phyloP scores from a whole-genome alignment of 2,888 invertebrate genomes.

The Strigamia crassipes region DNA sequence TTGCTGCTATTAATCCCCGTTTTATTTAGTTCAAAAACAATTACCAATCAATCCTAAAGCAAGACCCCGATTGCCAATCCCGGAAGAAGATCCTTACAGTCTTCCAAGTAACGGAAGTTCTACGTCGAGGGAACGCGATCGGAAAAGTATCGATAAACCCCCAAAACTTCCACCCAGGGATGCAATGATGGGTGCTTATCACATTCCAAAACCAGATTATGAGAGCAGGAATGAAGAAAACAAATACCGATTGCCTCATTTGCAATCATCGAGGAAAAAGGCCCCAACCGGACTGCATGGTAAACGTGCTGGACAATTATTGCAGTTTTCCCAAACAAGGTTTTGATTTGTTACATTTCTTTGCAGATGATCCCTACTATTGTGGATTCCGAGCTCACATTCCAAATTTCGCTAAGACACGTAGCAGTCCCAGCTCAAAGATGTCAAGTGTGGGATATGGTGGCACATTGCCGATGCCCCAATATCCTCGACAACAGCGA shows the following conservation, averaged over 20 bases:
- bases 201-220: slow-evolving; percentile 92
- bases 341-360: neutral
- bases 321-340: neutral
- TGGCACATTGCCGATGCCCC: neutral
- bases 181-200: slow-evolving; percentile 71
- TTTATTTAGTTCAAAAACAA: slow-evolving; percentile 43
- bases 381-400: slow-evolving; percentile 89
- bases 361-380: slow-evolving; percentile 88
- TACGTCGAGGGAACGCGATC: slow-evolving; percentile 62
- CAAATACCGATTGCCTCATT: slow-evolving; percentile 76
- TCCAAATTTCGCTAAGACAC: slow-evolving; percentile 79
- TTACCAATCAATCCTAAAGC: slow-evolving; percentile 75
- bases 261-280: slow-evolving; percentile 50
- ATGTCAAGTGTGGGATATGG: neutral
- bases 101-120: slow-evolving; percentile 68
- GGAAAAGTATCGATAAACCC: slow-evolving; percentile 69
- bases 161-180: slow-evolving; percentile 91
- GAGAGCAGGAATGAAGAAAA: slow-evolving; percentile 85
- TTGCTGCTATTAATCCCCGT: neutral
- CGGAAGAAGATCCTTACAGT: slow-evolving; percentile 93
- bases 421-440: neutral
- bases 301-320: neutral
- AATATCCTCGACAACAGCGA: neutral
- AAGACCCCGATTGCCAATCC: slow-evolving; percentile 86
- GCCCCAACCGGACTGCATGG: slow-evolving; percentile 44